Conservation (phyloP, 64 coral and sea anemone genomes). For the Stylophora pistillata region DNA sequence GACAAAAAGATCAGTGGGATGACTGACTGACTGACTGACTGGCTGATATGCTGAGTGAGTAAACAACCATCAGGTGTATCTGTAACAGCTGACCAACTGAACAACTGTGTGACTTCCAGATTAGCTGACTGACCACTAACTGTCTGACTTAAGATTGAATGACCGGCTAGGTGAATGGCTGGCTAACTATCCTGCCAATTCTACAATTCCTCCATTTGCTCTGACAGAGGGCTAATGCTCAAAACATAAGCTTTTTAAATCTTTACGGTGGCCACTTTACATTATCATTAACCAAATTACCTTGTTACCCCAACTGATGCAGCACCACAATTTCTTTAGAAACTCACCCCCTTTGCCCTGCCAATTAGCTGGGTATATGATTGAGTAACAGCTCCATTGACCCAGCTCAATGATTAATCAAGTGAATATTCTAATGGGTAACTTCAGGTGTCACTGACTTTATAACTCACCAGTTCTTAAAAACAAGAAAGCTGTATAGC, state of each 20-base stretch:
- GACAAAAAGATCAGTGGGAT: not conserved
- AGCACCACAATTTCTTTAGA: no score
- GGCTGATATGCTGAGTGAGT: not conserved
- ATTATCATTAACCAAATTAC: no score
- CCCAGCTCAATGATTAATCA: not conserved
- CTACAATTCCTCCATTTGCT: no score
- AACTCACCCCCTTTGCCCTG: no score
- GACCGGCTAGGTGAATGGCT: not conserved
- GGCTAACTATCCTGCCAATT: not conserved
- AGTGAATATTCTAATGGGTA: not conserved
- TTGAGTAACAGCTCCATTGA: no score
- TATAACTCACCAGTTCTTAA: slow-evolving; percentile 78
- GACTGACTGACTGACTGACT: not conserved
- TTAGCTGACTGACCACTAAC: not conserved
- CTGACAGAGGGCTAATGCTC: no score
- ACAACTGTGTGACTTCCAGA: no score
- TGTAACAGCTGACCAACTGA: not conserved
- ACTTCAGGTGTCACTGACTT: not conserved
- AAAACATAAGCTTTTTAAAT: no score
- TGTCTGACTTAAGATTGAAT: not conserved
- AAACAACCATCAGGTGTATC: not conserved
- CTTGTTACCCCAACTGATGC: no score
- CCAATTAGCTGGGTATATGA: not conserved
- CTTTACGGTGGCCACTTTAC: no score
- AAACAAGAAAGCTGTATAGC: slow-evolving; percentile 95